Evolutionary conservation across 2,888 invertebrate species (phyloP), one percentile per base, ranked within the genome.

Genomic region (Epinotia ramella): DNA sequence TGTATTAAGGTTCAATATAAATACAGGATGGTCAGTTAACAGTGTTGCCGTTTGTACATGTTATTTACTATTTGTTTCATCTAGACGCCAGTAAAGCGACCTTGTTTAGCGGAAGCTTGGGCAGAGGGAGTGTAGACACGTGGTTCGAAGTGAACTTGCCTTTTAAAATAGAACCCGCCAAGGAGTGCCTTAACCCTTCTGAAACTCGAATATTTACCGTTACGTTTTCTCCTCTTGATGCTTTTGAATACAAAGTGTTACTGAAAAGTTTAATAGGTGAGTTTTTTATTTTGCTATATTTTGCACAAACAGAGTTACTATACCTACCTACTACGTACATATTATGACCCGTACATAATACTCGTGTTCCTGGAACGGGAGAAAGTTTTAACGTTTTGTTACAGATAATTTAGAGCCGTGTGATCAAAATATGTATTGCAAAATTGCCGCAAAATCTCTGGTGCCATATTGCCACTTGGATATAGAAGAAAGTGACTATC

Each of bases 401-500:
- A 79, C 87, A 87, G 95, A 95, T 73, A 92, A 94, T 80, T 88
- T 96, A 57, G 91, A 89, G 78, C 95, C 96, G 56, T 92, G 92
- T 57, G 95, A 96, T 72, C 90, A 93, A 77, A 95, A 96, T 81
- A 87, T 95, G 69, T 80, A 89, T 33, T 95, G 95, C 53, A 87
- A 89, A 57, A 86, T 97, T 59, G 88, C 86, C 62, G 97, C 95
- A 0, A 95, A 95, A 80, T 96, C 97, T 78, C 82, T 96, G 69
- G 91, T 96, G 78, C 96, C 97, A 0, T 96, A 96, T 81, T 96
- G 96, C 81, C 96, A 97, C 85, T 96, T 97, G 81, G 96, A 97
- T 79, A 90, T 96, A 63, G 95, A 96, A 78, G 95, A 96, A 76
- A 96, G 95, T 68, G 96, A 96, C 87, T 96, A 96, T 85, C 84